phyloP scores from a whole-genome alignment of 2,113 vertebrate species.

The Pterocles burchelli region DNA sequence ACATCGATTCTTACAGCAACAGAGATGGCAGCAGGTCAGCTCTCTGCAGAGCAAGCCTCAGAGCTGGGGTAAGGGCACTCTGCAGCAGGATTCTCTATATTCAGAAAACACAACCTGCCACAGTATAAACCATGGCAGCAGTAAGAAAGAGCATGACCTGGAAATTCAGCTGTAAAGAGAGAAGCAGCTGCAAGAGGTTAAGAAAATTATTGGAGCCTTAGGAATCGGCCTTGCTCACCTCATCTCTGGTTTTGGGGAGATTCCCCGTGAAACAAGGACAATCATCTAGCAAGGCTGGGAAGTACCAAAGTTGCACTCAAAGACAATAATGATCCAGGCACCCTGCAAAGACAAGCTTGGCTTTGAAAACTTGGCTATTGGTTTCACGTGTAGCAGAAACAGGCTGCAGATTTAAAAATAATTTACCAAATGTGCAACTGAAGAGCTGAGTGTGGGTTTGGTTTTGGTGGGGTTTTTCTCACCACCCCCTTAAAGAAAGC shows the following conservation, averaged over 20 bases:
- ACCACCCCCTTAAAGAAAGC: neutral
- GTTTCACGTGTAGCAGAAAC: accelerated
- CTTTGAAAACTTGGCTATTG: neutral
- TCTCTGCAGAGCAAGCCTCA: neutral
- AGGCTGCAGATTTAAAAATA: neutral
- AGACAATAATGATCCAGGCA: no score
- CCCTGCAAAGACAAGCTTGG: neutral
- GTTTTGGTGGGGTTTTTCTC: neutral
- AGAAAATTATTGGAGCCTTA: neutral
- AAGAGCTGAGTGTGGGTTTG: neutral
- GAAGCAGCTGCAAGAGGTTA: neutral
- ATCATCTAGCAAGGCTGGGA: neutral
- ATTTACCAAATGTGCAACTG: neutral
- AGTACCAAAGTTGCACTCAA: accelerated
- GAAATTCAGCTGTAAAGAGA: neutral
- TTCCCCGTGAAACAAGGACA: neutral
- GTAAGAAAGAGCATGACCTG: accelerated
- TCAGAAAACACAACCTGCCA: neutral
- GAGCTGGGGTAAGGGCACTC: neutral
- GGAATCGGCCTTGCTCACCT: neutral
- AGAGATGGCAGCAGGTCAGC: neutral
- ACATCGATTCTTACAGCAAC: neutral
- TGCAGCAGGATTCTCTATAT: neutral
- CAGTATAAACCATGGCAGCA: neutral
- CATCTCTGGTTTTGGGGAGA: neutral